A percentile compares a stretch with the other conserved stretches of the same genome.
phyloP scores from a whole-genome alignment of 64 coral and sea anemone species.

The Catalaphyllia jardinei region DNA sequence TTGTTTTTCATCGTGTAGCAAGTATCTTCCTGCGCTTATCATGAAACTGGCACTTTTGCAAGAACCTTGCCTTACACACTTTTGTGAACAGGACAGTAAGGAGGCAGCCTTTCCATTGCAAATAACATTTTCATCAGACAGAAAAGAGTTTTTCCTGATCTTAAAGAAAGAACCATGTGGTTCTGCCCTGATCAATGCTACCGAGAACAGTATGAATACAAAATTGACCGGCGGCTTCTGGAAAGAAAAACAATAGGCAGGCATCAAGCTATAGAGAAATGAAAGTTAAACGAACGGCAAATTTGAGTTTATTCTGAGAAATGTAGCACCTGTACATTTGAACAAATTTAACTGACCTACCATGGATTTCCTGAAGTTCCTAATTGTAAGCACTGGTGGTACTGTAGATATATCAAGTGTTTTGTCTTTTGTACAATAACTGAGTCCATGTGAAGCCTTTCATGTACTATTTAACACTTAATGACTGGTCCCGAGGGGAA shows the following conservation, averaged over 20 bases:
- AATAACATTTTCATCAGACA: neutral
- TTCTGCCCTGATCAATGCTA: neutral
- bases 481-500: no score
- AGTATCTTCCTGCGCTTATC: neutral
- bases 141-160: neutral
- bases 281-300: no score
- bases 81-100: neutral
- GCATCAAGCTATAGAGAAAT: neutral
- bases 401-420: no score
- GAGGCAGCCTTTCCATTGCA: neutral
- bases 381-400: no score
- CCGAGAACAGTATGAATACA: neutral
- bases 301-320: no score
- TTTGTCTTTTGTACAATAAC: no score
- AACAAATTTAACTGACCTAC: no score
- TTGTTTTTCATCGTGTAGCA: neutral
- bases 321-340: no score
- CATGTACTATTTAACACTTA: no score
- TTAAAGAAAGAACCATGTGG: neutral
- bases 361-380: no score
- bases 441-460: no score
- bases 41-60: constrained; percentile 4
- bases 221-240: neutral
- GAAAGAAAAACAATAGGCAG: neutral
- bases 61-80: neutral